These are phyloP conservation scores for Centroberyx gerrardi DNA, from an alignment of 2,797 vertebrate species.

Conservation along the genomic window DNA sequence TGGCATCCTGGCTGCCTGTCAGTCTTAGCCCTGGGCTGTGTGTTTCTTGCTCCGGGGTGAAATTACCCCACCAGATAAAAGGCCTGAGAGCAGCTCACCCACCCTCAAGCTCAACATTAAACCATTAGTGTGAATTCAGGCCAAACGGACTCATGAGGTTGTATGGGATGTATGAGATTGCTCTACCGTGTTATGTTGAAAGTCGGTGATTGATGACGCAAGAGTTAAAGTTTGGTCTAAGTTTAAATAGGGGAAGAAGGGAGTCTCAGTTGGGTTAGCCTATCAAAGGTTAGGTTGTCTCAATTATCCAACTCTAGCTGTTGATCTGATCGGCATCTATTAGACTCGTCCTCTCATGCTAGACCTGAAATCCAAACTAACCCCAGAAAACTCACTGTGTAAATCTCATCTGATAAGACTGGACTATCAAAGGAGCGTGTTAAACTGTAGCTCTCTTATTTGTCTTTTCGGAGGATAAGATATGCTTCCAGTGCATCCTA, in stretches of 20 bases:
- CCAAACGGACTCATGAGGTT: slow-evolving; percentile 18
- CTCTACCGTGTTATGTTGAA: slow-evolving; percentile 24
- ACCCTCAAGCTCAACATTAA: slow-evolving; percentile 26
- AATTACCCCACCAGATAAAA: slow-evolving; percentile 38
- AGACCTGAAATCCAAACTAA: not conserved
- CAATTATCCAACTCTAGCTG: not conserved
- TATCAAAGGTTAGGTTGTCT: not conserved
- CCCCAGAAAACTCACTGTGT: too few relatives aligned
- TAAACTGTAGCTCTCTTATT: not conserved
- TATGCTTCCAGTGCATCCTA: not conserved
- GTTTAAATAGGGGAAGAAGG: not conserved
- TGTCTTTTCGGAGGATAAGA: not conserved
- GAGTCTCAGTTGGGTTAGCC: too few relatives aligned
- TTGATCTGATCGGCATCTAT: not conserved
- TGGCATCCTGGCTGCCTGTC: slow-evolving; percentile 37
- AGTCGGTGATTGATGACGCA: not conserved
- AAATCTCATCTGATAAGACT: not conserved
- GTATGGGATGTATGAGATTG: slow-evolving; percentile 9
- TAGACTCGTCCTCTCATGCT: not conserved
- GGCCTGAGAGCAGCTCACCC: not conserved
- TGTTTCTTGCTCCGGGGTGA: slow-evolving; percentile 19
- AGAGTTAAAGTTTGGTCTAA: not conserved
- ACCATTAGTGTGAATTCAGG: slow-evolving; percentile 21
- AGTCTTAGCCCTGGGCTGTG: slow-evolving; percentile 38
- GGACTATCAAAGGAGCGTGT: not conserved